Conservation (phyloP, 1,140 invertebrate genomes). For the Pogonognathellus flavescens region DNA sequence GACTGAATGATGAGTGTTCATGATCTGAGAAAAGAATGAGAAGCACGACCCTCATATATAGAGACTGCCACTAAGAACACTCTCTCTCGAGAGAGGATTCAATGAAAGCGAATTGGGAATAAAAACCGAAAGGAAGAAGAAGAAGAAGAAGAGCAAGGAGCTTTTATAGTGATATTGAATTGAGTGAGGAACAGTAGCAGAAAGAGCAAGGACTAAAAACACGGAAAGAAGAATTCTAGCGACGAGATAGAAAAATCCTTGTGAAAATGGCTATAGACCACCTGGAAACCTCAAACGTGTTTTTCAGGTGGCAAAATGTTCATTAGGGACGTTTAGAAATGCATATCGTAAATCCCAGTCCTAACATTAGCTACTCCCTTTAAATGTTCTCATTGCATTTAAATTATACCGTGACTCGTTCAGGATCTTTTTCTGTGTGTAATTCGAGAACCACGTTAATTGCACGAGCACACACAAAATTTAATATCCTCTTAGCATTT, state of each 20-base stretch:
- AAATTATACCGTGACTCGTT: slow-evolving; percentile 46
- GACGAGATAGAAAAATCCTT: not conserved
- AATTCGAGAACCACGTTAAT: not conserved
- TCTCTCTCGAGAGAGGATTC: not conserved
- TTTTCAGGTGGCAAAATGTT: slow-evolving; percentile 48
- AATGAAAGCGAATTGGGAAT: slow-evolving; percentile 22
- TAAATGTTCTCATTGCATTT: slow-evolving; percentile 44
- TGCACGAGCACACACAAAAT: slow-evolving; percentile 1
- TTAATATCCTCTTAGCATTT: not conserved
- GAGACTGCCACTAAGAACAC: no score
- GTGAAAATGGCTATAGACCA: slow-evolving; percentile 28
- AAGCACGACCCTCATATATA: not conserved
- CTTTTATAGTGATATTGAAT: not conserved
- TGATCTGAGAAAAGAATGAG: slow-evolving; percentile 12
- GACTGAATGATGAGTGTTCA: slow-evolving; percentile 24
- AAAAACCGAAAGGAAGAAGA: slow-evolving; percentile 1
- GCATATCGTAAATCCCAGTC: slow-evolving; percentile 41
- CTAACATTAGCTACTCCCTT: slow-evolving; percentile 49
- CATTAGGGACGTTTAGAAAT: slow-evolving; percentile 50
- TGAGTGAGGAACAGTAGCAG: not conserved
- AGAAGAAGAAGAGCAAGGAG: not conserved
- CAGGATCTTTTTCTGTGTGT: slow-evolving; percentile 12
- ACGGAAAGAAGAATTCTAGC: not conserved
- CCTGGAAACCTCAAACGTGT: slow-evolving; percentile 45
- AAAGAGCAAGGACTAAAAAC: not conserved